Percentiles rank a stretch among this genome's conserved stretches.
Evolutionary conservation across 2,797 vertebrate genomes (phyloP).

Genomic region (Sternarchorhynchus goeldii): DNA sequence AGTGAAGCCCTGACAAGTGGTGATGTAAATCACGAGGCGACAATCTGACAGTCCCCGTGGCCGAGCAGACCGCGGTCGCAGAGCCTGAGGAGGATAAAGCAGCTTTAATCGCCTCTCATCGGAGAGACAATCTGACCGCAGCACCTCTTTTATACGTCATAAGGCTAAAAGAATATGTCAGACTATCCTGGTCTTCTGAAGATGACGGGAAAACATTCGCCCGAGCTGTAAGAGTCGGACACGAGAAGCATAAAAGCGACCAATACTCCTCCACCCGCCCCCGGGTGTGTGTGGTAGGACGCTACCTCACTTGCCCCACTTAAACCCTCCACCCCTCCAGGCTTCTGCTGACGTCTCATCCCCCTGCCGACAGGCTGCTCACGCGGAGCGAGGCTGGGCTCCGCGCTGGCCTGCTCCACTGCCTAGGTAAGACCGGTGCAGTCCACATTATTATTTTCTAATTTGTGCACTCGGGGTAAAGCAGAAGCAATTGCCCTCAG

Average conservation of each 20-base stretch:
- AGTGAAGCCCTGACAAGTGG: constrained; percentile 5
- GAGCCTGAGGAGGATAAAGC: background rate
- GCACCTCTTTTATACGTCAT: constrained; percentile 22
- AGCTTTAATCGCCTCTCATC: constrained; percentile 21
- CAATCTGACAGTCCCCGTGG: background rate
- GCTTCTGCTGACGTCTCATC: constrained; percentile 56
- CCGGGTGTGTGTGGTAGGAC: constrained; percentile 9
- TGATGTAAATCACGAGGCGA: background rate
- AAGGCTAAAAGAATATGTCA: background rate
- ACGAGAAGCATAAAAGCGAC: background rate
- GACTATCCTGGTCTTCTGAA: constrained; percentile 2
- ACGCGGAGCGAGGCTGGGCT: constrained; percentile 46
- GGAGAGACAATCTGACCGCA: background rate
- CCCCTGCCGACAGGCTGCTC: constrained; percentile 60
- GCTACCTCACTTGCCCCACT: constrained; percentile 33
- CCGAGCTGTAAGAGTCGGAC: background rate
- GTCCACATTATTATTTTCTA: background rate
- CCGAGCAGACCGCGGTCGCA: constrained; percentile 5
- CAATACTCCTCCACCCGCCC: constrained; percentile 15
- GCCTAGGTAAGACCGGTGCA: too few relatives aligned
- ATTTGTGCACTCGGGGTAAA: constrained; percentile 25
- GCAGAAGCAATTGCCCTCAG: constrained; percentile 24
- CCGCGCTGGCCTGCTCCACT: background rate
- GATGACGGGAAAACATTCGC: constrained; percentile 1
- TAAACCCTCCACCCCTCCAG: constrained; percentile 57